Conservation (phyloP, 2,888 invertebrate species). For the Podabrus alpinus region DNA sequence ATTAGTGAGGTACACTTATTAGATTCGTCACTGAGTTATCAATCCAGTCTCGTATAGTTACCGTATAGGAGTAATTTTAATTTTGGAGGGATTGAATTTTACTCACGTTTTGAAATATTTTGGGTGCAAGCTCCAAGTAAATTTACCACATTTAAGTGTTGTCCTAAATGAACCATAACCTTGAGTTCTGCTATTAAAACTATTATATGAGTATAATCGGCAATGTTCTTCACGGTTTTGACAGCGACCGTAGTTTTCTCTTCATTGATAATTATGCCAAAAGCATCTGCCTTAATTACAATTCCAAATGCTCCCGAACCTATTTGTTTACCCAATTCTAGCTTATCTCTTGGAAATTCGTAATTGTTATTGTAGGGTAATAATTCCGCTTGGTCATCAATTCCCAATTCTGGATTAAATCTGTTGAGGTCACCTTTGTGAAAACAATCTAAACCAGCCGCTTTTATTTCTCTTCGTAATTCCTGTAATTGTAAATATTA, state of each 20-base stretch:
- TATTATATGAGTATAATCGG: constrained; percentile 82
- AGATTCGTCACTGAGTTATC: too few relatives aligned
- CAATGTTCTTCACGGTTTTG: constrained; percentile 90
- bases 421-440: constrained; percentile 78
- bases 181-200: constrained; percentile 92
- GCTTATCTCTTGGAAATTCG: constrained; percentile 85
- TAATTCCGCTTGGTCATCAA: constrained; percentile 93
- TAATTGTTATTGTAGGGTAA: constrained; percentile 87
- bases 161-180: constrained; percentile 93
- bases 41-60: too few relatives aligned
- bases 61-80: too few relatives aligned
- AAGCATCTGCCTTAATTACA: constrained; percentile 84
- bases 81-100: constrained; percentile 13
- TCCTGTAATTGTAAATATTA: constrained; percentile 46
- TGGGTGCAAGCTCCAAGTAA: constrained; percentile 92
- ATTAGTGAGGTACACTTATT: too few relatives aligned
- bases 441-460: constrained; percentile 76
- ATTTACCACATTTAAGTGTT: constrained; percentile 94
- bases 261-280: constrained; percentile 77
- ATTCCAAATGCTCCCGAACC: constrained; percentile 96
- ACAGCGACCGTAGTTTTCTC: constrained; percentile 84
- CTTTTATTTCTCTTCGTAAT: constrained; percentile 68
- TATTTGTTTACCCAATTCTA: constrained; percentile 81
- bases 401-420: constrained; percentile 84
- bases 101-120: constrained; percentile 83